Evolutionary conservation across 2,797 vertebrate species (phyloP), one percentile per base, ranked within the genome.

Genomic region (Anas flavirostris): DNA sequence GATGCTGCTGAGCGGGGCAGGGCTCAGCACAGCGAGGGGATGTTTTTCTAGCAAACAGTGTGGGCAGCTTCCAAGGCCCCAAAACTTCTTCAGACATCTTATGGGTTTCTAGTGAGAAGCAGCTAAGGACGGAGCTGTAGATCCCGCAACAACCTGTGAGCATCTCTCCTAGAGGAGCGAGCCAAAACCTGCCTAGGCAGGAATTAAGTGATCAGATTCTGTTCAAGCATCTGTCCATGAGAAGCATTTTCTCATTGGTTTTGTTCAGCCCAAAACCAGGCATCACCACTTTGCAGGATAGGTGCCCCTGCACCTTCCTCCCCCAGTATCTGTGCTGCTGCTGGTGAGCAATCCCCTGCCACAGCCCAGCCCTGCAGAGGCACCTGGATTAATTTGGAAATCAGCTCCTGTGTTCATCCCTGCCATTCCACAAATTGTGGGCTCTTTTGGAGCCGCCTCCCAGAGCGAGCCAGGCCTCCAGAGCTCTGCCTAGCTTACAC

Each of bases 251-350:
- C 62, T 31, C 31, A 11, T 41, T 6, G 8, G 5, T 48, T 25
- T 15, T 2, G 11, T 6, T 16, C 7, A 48, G 33, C 13, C 53
- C 2, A 1, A 62, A 46, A 18, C 3, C 35, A 5, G 39, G 35
- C 48, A 23, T 1, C 7, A 2, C 0, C 0, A 5, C 4, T 0
- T 2, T 7, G 35, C 22, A 11, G 62, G 33, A 16, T 28, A 17
- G 60, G 12, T 35, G 12, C 55, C 29, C 39, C 48, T 14, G 31
- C 2, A 25, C 25, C 33, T 29, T 12, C 41, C 21, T 8, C 17
- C 22, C 46, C 37, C 35, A 12, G 21, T 3, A 1, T 13, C 59
- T 25, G 5, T 2, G 2, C n/a, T 11, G 41, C 48, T 13, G 48
- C 2, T 1, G 48, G 26, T 10, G 58, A 19, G 6, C 4, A 29